Evolutionary conservation across 1,140 invertebrate species (phyloP).

Genomic region (Bombus cullumanus): DNA sequence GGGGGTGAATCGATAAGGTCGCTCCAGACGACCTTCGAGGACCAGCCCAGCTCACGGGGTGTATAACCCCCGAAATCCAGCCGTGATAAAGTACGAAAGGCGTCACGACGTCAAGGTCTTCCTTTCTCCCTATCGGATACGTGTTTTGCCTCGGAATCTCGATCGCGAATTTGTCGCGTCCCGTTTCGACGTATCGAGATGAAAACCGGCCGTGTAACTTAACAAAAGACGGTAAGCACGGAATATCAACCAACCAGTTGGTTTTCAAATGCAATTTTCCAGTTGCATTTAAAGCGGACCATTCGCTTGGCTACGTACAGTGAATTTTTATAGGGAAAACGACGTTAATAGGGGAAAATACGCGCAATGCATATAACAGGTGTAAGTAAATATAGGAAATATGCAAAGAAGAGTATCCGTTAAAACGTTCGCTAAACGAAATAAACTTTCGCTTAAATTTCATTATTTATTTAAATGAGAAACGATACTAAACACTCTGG

Average conservation of each 20-base stretch:
- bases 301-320: too few relatives aligned
- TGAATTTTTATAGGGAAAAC: too few relatives aligned
- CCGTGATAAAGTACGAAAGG: slow-evolving; percentile 58
- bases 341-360: too few relatives aligned
- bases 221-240: too few relatives aligned
- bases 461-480: too few relatives aligned
- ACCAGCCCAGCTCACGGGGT: slow-evolving; percentile 49
- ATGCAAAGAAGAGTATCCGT: too few relatives aligned
- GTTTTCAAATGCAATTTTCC: fast-evolving
- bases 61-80: slow-evolving; percentile 70
- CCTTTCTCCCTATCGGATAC: not conserved
- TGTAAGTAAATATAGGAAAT: too few relatives aligned
- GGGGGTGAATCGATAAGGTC: slow-evolving; percentile 75
- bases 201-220: not conserved
- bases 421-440: too few relatives aligned
- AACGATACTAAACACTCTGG: too few relatives aligned
- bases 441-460: too few relatives aligned
- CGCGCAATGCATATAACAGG: fast-evolving
- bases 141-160: not conserved
- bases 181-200: not conserved
- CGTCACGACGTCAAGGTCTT: slow-evolving; percentile 38
- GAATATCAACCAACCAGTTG: too few relatives aligned
- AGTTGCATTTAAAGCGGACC: too few relatives aligned
- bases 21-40: slow-evolving; percentile 80
- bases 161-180: not conserved